Percentiles rank a stretch among this genome's conserved stretches.
These are phyloP conservation scores for Drosophila sproati DNA, from an alignment of 1,140 invertebrate genomes.

Conservation along the genomic window DNA sequence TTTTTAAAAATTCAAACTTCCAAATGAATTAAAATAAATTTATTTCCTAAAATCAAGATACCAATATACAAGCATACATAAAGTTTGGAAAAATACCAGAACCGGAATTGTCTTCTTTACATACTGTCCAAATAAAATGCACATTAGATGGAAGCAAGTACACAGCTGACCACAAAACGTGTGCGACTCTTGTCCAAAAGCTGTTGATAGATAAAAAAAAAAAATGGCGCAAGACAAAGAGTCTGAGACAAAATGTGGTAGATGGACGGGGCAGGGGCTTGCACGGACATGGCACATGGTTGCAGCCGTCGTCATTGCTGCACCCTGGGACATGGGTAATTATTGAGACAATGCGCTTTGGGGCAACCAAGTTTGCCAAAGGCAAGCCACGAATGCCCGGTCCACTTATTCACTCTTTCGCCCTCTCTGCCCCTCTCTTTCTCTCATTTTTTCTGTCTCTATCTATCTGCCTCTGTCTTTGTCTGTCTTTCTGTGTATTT, in stretches of 20 bases:
- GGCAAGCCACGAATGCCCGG: constrained; percentile 1
- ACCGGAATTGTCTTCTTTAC: background rate
- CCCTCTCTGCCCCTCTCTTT: background rate
- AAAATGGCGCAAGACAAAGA: background rate
- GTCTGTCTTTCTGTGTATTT: constrained; percentile 21
- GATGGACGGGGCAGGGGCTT: background rate
- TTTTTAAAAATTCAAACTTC: too few species aligned
- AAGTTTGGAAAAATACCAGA: too few species aligned
- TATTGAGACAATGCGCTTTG: constrained; percentile 70
- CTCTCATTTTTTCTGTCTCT: too few species aligned
- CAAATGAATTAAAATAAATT: too few species aligned
- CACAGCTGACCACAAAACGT: constrained; percentile 41
- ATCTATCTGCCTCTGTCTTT: constrained; percentile 2
- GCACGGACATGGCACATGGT: constrained; percentile 26
- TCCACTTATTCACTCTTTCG: constrained; percentile 28
- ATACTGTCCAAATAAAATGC: background rate
- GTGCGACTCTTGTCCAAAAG: constrained; percentile 60
- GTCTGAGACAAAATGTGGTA: too few species aligned
- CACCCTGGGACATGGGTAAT: constrained; percentile 71
- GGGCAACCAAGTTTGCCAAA: constrained; percentile 41
- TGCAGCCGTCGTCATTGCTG: constrained; percentile 17
- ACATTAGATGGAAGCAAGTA: background rate
- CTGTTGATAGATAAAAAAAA: constrained; percentile 60
- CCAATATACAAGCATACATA: too few species aligned
- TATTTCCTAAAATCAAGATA: too few species aligned